These are phyloP conservation scores for Microcaecilia unicolor DNA, from an alignment of 2,797 vertebrate genomes.

Conservation along the genomic window DNA sequence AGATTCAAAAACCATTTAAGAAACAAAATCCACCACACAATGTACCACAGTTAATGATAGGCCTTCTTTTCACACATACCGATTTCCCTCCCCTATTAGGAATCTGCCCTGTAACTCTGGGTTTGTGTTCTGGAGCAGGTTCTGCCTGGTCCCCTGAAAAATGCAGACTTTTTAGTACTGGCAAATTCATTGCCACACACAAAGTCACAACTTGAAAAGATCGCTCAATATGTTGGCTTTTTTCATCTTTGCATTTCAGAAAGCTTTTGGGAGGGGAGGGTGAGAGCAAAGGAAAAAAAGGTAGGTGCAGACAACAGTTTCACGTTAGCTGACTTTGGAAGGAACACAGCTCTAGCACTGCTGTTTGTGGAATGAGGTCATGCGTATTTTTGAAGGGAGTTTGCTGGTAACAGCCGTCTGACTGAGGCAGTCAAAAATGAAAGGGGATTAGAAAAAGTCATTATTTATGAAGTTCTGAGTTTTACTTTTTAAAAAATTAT, in stretches of 20 bases:
- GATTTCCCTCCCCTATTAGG: no score
- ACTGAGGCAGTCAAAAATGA: no score
- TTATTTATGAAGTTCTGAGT: no score
- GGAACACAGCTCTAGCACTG: neutral
- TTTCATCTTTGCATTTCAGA: neutral
- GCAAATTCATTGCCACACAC: constrained; percentile 15
- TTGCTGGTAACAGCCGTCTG: constrained; percentile 1
- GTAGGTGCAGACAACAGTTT: constrained; percentile 7
- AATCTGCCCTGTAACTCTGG: constrained; percentile 33
- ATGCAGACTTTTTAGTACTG: constrained; percentile 11
- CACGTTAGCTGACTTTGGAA: constrained; percentile 25
- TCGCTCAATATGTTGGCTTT: no score
- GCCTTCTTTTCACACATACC: no score
- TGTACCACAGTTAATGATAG: constrained; percentile 58
- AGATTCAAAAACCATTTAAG: no score
- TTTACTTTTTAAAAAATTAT: no score
- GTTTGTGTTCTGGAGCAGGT: constrained; percentile 20
- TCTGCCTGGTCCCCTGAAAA: constrained; percentile 13
- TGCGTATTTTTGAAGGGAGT: neutral
- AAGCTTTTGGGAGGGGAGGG: constrained; percentile 17
- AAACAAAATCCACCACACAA: no score
- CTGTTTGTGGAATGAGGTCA: neutral
- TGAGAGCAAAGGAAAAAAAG: no score
- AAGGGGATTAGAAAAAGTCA: no score
- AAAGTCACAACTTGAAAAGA: constrained; percentile 18